These are phyloP conservation scores for Eremophila alpestris DNA, from an alignment of 2,797 vertebrate genomes.

Conservation along the genomic window DNA sequence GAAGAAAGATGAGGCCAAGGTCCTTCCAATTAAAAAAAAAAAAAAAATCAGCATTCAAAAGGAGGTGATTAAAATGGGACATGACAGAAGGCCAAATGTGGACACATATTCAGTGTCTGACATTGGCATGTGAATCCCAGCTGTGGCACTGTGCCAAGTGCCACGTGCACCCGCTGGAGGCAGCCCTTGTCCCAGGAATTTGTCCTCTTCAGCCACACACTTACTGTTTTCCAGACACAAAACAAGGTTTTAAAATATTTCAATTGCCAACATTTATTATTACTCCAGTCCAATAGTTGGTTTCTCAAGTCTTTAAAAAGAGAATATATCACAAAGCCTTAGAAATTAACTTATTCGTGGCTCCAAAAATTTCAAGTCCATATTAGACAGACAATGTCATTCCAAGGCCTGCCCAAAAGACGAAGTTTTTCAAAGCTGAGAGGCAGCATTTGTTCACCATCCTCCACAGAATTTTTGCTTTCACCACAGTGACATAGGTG, in stretches of 20 bases:
- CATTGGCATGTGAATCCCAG: background rate
- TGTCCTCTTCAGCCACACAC: background rate
- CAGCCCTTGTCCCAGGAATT: background rate
- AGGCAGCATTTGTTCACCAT: background rate
- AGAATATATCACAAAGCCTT: background rate
- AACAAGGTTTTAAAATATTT: background rate
- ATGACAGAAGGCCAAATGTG: background rate
- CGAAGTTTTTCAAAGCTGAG: background rate
- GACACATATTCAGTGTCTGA: background rate
- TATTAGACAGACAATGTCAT: background rate
- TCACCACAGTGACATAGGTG: background rate
- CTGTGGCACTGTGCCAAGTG: background rate
- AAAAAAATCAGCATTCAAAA: background rate
- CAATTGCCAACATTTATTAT: background rate
- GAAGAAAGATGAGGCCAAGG: background rate
- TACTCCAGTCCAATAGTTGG: fast-evolving
- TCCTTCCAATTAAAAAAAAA: background rate
- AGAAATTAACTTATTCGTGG: background rate
- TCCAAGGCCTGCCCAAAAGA: background rate
- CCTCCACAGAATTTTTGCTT: background rate
- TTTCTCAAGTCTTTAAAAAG: background rate
- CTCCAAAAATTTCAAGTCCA: background rate
- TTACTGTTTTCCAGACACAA: background rate
- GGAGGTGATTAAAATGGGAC: background rate
- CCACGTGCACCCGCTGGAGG: fast-evolving